Conservation (phyloP, 2,888 invertebrate genomes). For the Eretmocerus hayati region DNA sequence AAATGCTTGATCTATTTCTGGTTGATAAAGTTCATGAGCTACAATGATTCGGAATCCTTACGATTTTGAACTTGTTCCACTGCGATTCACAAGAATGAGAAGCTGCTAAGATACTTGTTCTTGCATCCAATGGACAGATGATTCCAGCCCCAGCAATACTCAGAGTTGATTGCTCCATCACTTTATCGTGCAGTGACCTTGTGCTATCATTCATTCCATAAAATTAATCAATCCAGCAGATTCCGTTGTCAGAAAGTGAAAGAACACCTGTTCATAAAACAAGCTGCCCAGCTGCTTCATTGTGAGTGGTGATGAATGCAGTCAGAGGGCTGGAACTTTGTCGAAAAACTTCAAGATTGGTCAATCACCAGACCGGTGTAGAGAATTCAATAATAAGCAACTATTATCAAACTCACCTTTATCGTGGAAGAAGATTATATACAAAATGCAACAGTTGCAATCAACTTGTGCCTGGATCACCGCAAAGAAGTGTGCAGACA, state of each 20-base stretch:
- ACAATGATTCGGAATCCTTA: slow-evolving; percentile 32
- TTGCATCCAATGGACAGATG: slow-evolving; percentile 96
- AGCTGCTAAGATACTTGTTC: slow-evolving; percentile 95
- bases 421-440: slow-evolving; percentile 88
- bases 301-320: slow-evolving; percentile 95
- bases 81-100: slow-evolving; percentile 98
- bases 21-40: not conserved
- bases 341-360: slow-evolving; percentile 1
- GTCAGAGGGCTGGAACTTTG: slow-evolving; percentile 86
- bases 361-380: not conserved
- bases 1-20: too few relatives aligned
- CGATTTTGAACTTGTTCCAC: slow-evolving; percentile 98
- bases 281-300: slow-evolving; percentile 90
- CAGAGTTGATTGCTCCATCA: slow-evolving; percentile 97
- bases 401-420: slow-evolving; percentile 56
- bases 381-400: not conserved
- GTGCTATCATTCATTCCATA: slow-evolving; percentile 99
- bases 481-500: slow-evolving; percentile 86
- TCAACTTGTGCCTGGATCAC: slow-evolving; percentile 98
- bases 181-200: slow-evolving; percentile 92
- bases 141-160: slow-evolving; percentile 99
- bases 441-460: slow-evolving; percentile 93
- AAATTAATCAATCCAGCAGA: slow-evolving; percentile 99
- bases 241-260: slow-evolving; percentile 94
- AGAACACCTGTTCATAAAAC: slow-evolving; percentile 94